Conservation (phyloP, 2,797 vertebrate species). For the Nyctalus aviator region DNA sequence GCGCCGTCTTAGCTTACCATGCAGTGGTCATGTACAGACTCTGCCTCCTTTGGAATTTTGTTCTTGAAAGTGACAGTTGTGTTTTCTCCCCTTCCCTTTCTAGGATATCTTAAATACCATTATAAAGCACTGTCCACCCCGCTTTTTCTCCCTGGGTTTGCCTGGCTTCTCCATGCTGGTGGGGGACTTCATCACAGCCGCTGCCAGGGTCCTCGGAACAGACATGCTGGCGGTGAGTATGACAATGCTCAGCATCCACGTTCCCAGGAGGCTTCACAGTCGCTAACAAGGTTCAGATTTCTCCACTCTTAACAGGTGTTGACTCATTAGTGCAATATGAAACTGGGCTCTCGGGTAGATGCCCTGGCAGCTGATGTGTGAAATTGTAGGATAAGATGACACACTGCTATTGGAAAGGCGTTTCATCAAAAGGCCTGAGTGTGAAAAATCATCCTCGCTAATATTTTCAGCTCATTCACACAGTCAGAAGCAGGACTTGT, state of each 20-base stretch:
- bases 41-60: slow-evolving; percentile 21
- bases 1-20: not conserved
- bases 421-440: slow-evolving; percentile 85
- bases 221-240: slow-evolving; percentile 92
- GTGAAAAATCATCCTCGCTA: slow-evolving; percentile 82
- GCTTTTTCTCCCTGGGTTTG: slow-evolving; percentile 97
- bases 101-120: slow-evolving; percentile 97
- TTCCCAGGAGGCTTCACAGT: slow-evolving; percentile 68
- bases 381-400: slow-evolving; percentile 84
- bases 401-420: slow-evolving; percentile 79
- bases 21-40: not conserved
- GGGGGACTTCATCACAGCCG: slow-evolving; percentile 94
- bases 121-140: slow-evolving; percentile 94
- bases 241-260: slow-evolving; percentile 73
- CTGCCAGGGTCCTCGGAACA: slow-evolving; percentile 92
- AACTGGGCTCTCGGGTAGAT: slow-evolving; percentile 79
- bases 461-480: slow-evolving; percentile 57
- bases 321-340: slow-evolving; percentile 83
- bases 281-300: slow-evolving; percentile 85
- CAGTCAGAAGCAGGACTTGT: slow-evolving; percentile 57
- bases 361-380: slow-evolving; percentile 86
- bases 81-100: slow-evolving; percentile 61
- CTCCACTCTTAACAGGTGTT: slow-evolving; percentile 86
- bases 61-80: slow-evolving; percentile 13
- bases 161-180: slow-evolving; percentile 97